Percentiles rank a stretch among this genome's conserved stretches.
Conservation (phyloP, 2,888 invertebrate genomes). For the Drosophila ustulata region DNA sequence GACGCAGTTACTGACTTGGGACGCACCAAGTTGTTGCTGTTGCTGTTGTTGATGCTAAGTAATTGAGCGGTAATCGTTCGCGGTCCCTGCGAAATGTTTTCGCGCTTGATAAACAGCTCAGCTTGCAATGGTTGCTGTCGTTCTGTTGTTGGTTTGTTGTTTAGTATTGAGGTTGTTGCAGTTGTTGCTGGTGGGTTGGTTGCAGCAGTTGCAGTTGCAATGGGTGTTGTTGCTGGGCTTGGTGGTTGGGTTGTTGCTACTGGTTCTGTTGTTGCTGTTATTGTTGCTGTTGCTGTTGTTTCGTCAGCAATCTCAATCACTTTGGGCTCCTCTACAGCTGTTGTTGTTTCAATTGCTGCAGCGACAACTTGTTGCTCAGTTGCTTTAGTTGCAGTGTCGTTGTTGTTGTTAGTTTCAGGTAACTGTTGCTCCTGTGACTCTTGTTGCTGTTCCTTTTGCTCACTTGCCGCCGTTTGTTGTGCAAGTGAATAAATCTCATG, state of each 20-base stretch:
- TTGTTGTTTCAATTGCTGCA: slow-evolving; percentile 23
- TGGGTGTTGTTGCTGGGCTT: slow-evolving; percentile 26
- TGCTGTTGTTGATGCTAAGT: slow-evolving; percentile 49
- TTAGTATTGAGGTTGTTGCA: slow-evolving; percentile 25
- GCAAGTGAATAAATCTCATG: slow-evolving; percentile 85
- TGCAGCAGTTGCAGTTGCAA: slow-evolving; percentile 2
- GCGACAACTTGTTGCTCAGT: slow-evolving; percentile 24
- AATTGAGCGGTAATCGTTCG: slow-evolving; percentile 71
- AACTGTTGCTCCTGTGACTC: slow-evolving; percentile 47
- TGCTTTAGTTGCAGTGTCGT: slow-evolving; percentile 34
- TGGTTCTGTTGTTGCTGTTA: slow-evolving; percentile 6
- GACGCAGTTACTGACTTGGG: slow-evolving; percentile 85
- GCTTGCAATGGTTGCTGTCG: slow-evolving; percentile 39
- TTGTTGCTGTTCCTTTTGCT: slow-evolving; percentile 68
- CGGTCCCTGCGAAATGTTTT: slow-evolving; percentile 67
- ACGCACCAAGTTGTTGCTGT: slow-evolving; percentile 53
- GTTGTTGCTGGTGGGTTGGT: background rate
- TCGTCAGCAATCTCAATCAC: slow-evolving; percentile 49
- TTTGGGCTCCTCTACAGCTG: slow-evolving; percentile 47
- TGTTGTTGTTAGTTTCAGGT: slow-evolving; percentile 53
- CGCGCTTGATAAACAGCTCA: slow-evolving; percentile 68
- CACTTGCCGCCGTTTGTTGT: slow-evolving; percentile 85
- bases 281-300: slow-evolving; percentile 31
- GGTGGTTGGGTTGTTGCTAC: slow-evolving; percentile 19
- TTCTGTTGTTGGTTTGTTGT: slow-evolving; percentile 12